Base-by-base conservation (phyloP, 2,888 invertebrate genomes). In the Macrostomum cliftonense region DNA sequence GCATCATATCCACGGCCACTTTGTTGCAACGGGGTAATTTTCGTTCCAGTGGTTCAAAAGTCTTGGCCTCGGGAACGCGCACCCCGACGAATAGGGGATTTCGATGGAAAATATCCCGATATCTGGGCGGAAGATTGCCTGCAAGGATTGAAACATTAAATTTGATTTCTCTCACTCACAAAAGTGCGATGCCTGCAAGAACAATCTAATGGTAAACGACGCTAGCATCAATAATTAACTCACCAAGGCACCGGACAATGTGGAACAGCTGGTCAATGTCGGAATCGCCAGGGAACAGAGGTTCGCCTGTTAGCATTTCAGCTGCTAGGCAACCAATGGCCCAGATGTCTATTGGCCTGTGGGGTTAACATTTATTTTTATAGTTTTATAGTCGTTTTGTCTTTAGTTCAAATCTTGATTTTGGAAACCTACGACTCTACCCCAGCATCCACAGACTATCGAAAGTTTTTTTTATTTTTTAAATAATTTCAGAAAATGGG, bases 241-340 rank as follows among this genome's bases (percentile, higher is more conserved):
- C 54, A 68, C 84, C 86, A 53, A 85, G 75, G 61, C 79, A 75
- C 69, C 79, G 80, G 39, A 81, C 80, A 54, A 86, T 85, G 54
- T 81, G 77, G 58, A 80, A 82, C 0, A 87, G 74, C 62, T 86
- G 86, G 65, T 87, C 87, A 48, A 86, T 81, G 65, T 87, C 86
- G 1, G 84, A 84, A 60, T 86, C 83, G 0, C 86, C 86, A 0
- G 86, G 84, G 69, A 85, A 85, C 46, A 86, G 67, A 0, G 86
- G 83, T 59, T 83, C 82, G 0, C 84, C 84, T 0, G 80, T 82
- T 71, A 84, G 73, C 80, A 86, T 83, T 73, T 86, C 86, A 1
- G 83, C 78, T 59, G 80, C 78, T 49, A 86, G 71, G 60, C 85
- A 85, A 0, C 86, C 86, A 2, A 82, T 76, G 0, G 86, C 84